Base-by-base conservation (phyloP, 1,140 invertebrate genomes). In the Caenorhabditis inopinata region DNA sequence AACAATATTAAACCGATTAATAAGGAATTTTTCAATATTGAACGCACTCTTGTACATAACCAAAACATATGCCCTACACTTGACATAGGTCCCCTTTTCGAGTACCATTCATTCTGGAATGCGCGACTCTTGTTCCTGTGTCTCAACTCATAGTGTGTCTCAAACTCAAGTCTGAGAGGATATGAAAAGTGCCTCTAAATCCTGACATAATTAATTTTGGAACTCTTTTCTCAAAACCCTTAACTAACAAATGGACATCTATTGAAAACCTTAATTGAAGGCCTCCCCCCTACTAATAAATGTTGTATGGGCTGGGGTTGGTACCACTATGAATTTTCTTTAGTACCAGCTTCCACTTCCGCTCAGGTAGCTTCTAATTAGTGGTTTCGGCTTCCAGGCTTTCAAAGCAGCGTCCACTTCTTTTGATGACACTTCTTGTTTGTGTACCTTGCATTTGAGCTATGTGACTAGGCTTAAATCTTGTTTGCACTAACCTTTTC, bases 331-430 rank as follows among this genome's bases (percentile, higher is more conserved):
- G 38, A 68, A 68, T 21, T 5, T 42, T 29, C 58, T 6, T 14
- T 58, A 7, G 32, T 38, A 21, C 32, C 32, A 42, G 58, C 25
- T 11, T 38, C 6, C n/a, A 42, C 21, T 68, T 68, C 58, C 58
- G 58, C 58, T 68, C 58, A 68, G 58, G 58, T 68, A 68, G 58
- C 58, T 68, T 21, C 58, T 68, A 68, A 68, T 68, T 68, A 68
- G 58, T 42, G 58, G 58, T 35, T 68, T 68, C 58, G 58, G 32
- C 32, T 68, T 38, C 58, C 32, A 42, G 29, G 58, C 58, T 68
- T 68, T 68, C 58, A 68, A 68, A 62, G n/a, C 21, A 68, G 32
- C 32, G 23, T 42, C 32, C 58, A 42, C n/a, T 51, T 5, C 25
- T 38, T 68, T 68, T 68, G 58, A 68, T 68, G 58, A 32, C 58